Base-by-base conservation (phyloP, 2,888 invertebrate genomes). In the Chaitophorus viminalis region DNA sequence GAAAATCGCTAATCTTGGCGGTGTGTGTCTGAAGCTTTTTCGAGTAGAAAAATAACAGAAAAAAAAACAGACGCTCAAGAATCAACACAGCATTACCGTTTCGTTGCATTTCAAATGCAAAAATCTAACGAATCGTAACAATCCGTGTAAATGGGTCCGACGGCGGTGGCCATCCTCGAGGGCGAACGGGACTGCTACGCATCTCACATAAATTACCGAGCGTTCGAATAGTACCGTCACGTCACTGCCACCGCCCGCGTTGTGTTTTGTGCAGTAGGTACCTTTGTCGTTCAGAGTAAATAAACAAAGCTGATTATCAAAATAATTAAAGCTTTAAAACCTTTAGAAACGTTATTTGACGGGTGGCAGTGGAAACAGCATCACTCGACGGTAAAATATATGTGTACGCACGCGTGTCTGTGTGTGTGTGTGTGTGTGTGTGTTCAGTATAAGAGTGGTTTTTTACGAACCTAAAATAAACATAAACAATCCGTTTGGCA, bases 61-160 rank as follows among this genome's bases (percentile, higher is more conserved):
- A 78, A 8, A 68, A 68, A 75, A 74, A 36, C 21, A 14, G 31
- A 74, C 17, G 11, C 52, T 21, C 29, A 5, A 33, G 85, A 86
- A 72, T 79, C 86, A 79, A 79, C 86, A 79, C 68, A 14, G 86
- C 33, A 79, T 86, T 77, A 86, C 78, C 68, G 78, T 77, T 52
- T 54, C 72, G 72, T 54, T 29, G 86, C 79, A 46, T 86, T 78
- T 78, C 39, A 33, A 86, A 86, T 86, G 86, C 78, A 86, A 86
- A 85, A 86, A 86, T 79, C 74, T 86, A 86, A 86, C 86, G 86
- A 86, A 86, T 86, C 86, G 86, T 86, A 72, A 86, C 86, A 79
- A 79, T 60, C 70, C 78, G 86, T 36, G 86, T 79, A 79, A 79
- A 79, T 86, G 86, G 86, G 79, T 60, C 21, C n/a, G 68, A 11